Base-by-base conservation (phyloP, 2,797 vertebrate genomes). In the Eutrigla gurnardus region DNA sequence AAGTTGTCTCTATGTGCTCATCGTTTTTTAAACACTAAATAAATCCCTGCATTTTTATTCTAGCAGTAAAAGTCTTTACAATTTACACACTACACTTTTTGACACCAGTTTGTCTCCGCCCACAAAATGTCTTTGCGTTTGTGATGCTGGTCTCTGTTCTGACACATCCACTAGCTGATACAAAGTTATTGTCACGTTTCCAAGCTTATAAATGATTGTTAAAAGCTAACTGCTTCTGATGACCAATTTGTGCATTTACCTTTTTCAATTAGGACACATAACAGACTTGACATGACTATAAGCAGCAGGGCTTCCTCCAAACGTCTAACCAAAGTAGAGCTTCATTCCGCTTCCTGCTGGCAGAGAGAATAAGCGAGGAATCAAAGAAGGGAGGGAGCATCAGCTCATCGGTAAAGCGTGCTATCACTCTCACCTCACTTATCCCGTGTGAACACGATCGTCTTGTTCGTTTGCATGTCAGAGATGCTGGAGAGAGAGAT, bases 391-490 rank as follows among this genome's bases (percentile, higher is more conserved):
- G n/a, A 37, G 76, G 37, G 55, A 14, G 75, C n/a, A 50, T 82
- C 42, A 25, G 70, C 68, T 86, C 72, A 66, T 72, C 59, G 7
- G 46, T 39, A 60, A 37, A 53, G 47, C 35, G 15, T 18, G 57
- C 73, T 58, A 79, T 89, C 80, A 64, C 18, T 67, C 75, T 85
- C 70, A 81, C 84, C 85, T 89, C 86, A 70, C 78, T 89, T 86
- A 85, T 72, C 73, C 78, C 50, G 77, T 13, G 61, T 43, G 85
- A 76, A 82, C 67, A 76, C 40, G 59, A 87, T 82, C 77, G 55
- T 72, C 83, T 70, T 90, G 88, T 91, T 92, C 80, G 68, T 92
- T 93, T 88, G 89, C 88, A 89, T 93, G 89, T 92, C 87, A 89
- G 84, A 71, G 73, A 90, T 70, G 86, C 84, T 84, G 84, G 84